phyloP scores from a whole-genome alignment of 1,140 invertebrate genomes.

The Drosophila lini region DNA sequence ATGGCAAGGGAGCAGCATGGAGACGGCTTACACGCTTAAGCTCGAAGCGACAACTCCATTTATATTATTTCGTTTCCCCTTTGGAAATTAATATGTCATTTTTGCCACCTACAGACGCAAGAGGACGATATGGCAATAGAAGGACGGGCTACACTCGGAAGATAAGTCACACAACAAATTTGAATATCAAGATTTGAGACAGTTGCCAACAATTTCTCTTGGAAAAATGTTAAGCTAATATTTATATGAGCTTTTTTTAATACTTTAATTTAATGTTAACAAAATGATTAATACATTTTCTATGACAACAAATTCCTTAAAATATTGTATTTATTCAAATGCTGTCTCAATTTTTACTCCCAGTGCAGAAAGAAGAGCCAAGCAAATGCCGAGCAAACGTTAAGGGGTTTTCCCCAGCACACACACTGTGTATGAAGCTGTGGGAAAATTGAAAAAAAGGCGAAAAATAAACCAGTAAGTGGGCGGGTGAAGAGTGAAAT shows the following conservation, averaged over 20 bases:
- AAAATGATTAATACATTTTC: too few relatives aligned
- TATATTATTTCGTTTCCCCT: conserved; percentile 81
- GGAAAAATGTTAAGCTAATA: not conserved
- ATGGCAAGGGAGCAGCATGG: conserved; percentile 1
- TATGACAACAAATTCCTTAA: not conserved
- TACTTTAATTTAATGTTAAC: not conserved
- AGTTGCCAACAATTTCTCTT: not conserved
- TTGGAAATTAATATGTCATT: conserved; percentile 83
- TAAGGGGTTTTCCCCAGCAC: conserved; percentile 42
- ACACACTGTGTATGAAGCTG: conserved; percentile 45
- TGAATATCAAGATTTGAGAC: not conserved
- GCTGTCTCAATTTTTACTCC: not conserved
- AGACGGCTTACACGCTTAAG: conserved; percentile 58
- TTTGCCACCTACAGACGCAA: conserved; percentile 59
- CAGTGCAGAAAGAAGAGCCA: conserved; percentile 32
- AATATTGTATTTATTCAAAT: not conserved
- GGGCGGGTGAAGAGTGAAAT: conserved; percentile 62
- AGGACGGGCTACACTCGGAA: conserved; percentile 14
- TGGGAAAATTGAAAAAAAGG: conserved; percentile 50
- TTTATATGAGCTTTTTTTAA: not conserved
- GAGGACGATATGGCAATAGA: conserved; percentile 19
- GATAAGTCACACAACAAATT: not conserved
- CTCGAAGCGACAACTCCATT: conserved; percentile 75
- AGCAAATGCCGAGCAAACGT: conserved; percentile 50
- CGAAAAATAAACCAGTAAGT: conserved; percentile 30